Base-by-base conservation (phyloP, 1,140 invertebrate species). In the Drosophila neocordata region DNA sequence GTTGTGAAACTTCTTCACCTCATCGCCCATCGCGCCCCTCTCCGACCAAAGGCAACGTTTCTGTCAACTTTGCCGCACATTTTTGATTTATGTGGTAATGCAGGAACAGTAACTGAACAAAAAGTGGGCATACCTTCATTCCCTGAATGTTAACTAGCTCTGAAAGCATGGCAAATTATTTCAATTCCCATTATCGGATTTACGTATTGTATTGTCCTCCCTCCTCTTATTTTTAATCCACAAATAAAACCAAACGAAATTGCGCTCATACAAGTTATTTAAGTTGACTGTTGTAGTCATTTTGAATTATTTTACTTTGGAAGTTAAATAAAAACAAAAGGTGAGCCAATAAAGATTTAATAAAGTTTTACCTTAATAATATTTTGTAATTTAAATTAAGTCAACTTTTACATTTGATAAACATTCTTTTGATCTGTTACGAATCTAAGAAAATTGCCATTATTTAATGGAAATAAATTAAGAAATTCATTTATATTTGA, bases 101-200 rank as follows among this genome's bases (percentile, higher is more conserved):
- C 27, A 31, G 6, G 56, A 67, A 74, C 56, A 18, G 38, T 53
- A 74, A 74, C 65, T 72, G 69, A 73, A 77, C 4, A 60, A 68
- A 75, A 52, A 44, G 55, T 41, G 65, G 70, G 71, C 75, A 62
- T 44, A 77, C 78, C 66, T 77, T 61, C 12, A 57, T 13, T 31
- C 58, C 60, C 38, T 52, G 59, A 70, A 70, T 15, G 64, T 13
- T 20, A 59, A 57, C 61, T 53, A 48, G 67, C 74, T 77, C 67
- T 62, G 73, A 82, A 82, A 87, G 79, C 76, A 79, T 48, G 83
- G 79, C 79, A 88, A 87, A 87, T 87, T 87, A 87, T 87, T 88
- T 87, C 83, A 87, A 88, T 87, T 87, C 79, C 83, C 77, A 87
- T 87, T 87, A 87, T 87, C 79, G 83, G 81, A 88, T 88, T 87